Evolutionary conservation across 2,113 vertebrate genomes (phyloP), one percentile per base, ranked within the genome.

Genomic region (Pholis gunnellus): DNA sequence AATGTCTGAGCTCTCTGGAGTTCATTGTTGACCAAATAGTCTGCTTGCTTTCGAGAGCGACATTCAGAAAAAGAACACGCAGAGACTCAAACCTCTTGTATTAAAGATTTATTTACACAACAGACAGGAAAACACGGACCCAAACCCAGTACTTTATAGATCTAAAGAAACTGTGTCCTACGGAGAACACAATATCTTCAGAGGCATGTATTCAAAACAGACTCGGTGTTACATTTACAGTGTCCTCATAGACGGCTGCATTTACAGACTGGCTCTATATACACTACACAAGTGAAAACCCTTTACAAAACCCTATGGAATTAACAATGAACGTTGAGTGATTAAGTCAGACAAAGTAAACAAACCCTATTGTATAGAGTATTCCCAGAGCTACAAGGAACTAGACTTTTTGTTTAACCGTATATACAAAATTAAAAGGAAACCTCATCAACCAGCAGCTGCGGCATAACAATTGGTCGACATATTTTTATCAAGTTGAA

Each of bases 31-130:
- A 74, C 18, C 1, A 14, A 7, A 27, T 5, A 36, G 5, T 59
- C 57, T 7, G 27, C 57, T 14, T 10, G 6, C 25, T 79, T 70
- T 6, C 18, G 1, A 36, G 13, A 68, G 14, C 9, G 60, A 56
- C 2, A 29, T 57, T 52, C 0, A 29, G 27, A 70, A 50, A 78
- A 70, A 67, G 5, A 46, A 57, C 48, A 68, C 2, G 4, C 36
- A 50, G 22, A 52, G 8, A 73, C 42, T 27, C 1, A 38, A 27
- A 34, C 8, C 7, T 70, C 40, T 70, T 78, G 42, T 87, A 87
- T 36, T 86, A 84, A 88, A 91, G 73, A 59, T 93, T 89, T 93
- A 93, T 91, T 93, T 91, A 91, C 86, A 92, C 68, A 77, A 76
- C 46, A 77, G 68, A 81, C 20, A 74, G 9, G 56, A 83, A 69